phyloP scores from a whole-genome alignment of 2,888 invertebrate genomes.

The Drosophila acutilabella region DNA sequence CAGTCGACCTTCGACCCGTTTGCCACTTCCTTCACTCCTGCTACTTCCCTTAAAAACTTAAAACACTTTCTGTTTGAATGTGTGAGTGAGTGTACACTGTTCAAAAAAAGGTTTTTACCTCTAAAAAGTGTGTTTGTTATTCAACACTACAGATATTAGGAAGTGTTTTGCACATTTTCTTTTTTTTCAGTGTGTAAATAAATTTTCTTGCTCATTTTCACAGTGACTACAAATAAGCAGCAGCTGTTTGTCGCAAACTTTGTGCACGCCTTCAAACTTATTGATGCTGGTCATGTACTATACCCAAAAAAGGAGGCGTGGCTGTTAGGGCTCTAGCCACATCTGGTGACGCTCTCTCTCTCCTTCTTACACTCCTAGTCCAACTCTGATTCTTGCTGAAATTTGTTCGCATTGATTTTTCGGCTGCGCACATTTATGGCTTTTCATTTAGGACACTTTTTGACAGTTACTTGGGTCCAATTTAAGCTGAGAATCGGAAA shows the following conservation, averaged over 20 bases:
- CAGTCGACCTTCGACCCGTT: constrained; percentile 3
- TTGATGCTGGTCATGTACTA: constrained; percentile 74
- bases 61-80: constrained; percentile 41
- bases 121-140: too few relatives aligned
- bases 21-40: not conserved
- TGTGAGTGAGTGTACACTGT: too few relatives aligned
- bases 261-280: constrained; percentile 56
- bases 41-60: constrained; percentile 31
- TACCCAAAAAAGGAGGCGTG: constrained; percentile 25
- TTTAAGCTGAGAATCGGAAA: not conserved
- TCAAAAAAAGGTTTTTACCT: too few relatives aligned
- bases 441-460: constrained; percentile 65
- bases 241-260: constrained; percentile 56
- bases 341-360: constrained; percentile 48
- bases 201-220: constrained; percentile 69
- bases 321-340: constrained; percentile 25
- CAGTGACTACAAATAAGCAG: constrained; percentile 41
- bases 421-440: constrained; percentile 62
- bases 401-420: constrained; percentile 64
- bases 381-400: constrained; percentile 8
- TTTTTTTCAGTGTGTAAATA: constrained; percentile 53
- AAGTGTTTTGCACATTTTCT: too few relatives aligned
- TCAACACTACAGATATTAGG: too few relatives aligned
- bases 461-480: constrained; percentile 53
- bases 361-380: not conserved